Evolutionary conservation across 2,797 vertebrate genomes (phyloP).

Genomic region (Characodon lateralis): DNA sequence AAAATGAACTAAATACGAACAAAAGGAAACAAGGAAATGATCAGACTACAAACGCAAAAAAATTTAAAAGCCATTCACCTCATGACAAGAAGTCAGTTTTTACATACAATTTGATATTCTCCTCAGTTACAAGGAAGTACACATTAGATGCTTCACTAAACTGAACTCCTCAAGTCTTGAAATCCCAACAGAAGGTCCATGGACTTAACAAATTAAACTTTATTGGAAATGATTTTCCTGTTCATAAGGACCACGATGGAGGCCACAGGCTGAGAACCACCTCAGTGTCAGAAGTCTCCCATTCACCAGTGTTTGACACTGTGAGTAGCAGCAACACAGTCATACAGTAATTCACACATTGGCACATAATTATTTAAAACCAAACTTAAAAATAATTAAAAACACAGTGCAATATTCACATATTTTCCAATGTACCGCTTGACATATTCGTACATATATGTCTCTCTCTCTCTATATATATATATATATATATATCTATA

Average conservation of each 20-base stretch:
- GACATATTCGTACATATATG: background rate
- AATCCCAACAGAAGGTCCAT: constrained; percentile 5
- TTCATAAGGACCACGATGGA: constrained; percentile 15
- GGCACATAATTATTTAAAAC: constrained; percentile 26
- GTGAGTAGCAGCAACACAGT: constrained; percentile 57
- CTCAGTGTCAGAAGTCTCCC: constrained; percentile 17
- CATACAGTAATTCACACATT: constrained; percentile 54
- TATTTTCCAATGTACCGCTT: constrained; percentile 36
- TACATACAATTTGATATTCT: background rate
- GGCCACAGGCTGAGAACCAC: constrained; percentile 26
- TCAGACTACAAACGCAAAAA: too few species aligned
- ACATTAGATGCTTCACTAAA: background rate
- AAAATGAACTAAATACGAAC: too few species aligned
- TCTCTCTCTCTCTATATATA: background rate
- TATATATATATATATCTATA: constrained; percentile 14
- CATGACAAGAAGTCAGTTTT: background rate
- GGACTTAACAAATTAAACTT: constrained; percentile 48
- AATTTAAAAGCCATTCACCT: too few species aligned
- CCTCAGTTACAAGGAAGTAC: background rate
- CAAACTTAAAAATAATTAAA: constrained; percentile 29
- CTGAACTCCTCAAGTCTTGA: background rate
- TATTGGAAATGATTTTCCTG: constrained; percentile 65
- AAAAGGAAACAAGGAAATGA: too few species aligned
- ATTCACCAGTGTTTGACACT: constrained; percentile 51
- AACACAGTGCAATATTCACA: constrained; percentile 60